Evolutionary conservation across 2,113 vertebrate species (phyloP), one percentile per base, ranked within the genome.

Genomic region (Cyprinodon tularosa): DNA sequence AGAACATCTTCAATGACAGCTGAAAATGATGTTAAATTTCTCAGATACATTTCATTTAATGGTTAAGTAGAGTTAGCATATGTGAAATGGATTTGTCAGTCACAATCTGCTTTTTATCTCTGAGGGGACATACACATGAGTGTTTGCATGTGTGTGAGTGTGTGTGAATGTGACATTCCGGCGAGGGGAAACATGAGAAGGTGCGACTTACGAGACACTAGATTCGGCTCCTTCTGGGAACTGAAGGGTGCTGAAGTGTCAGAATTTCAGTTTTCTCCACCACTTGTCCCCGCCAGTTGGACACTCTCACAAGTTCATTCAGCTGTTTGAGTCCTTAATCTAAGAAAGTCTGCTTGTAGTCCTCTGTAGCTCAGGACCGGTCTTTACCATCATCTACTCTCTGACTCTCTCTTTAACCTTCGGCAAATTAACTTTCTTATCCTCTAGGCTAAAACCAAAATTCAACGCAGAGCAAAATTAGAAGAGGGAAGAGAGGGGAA

Each of bases 181-280:
- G 80, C 81, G 50, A 66, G 74, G 60, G 59, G 91, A 89, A 92
- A 92, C 91, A 76, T 77, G 89, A 93, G 92, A 90, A 88, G 86
- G 88, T 91, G 87, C 79, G 85, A 93, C 84, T 86, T 88, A 87
- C 67, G 45, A 90, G 88, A 91, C 85, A 75, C 82, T 89, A 76
- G 83, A 89, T 90, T 91, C 76, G 75, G 71, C 81, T 86, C 81
- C 81, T 90, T 89, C 86, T 88, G 74, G 76, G 72, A 89, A 62
- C 80, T 57, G 75, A 79, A 71, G 84, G 85, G 85, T 83, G 88
- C 86, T 71, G 84, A 89, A 90, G 91, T 90, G 92, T 88, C 85
- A 87, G 80, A 92, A 90, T 88, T 84, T 72, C 77, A 88, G 75
- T 92, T 90, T 91, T 84, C 86, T 89, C 80, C 81, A 88, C 84